These are phyloP conservation scores for Cremastinae sp. DNA, from an alignment of 2,888 invertebrate genomes.

Conservation along the genomic window DNA sequence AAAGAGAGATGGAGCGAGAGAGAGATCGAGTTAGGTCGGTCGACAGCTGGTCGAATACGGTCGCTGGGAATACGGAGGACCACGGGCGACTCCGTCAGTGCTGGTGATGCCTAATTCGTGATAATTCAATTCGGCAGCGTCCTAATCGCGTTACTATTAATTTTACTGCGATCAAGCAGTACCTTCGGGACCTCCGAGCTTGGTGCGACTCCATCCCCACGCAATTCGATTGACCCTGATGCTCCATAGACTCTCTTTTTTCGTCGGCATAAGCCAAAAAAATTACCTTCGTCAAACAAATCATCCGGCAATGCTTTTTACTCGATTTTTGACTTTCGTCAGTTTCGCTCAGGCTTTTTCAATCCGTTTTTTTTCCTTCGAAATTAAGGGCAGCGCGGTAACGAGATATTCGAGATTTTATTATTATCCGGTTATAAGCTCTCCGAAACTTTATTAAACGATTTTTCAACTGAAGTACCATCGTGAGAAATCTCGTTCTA, in stretches of 20 bases:
- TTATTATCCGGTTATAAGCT: too few relatives aligned
- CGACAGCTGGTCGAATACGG: conserved; percentile 28
- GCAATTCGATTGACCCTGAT: conserved; percentile 32
- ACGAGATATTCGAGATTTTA: too few relatives aligned
- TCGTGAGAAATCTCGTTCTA: too few relatives aligned
- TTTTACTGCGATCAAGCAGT: conserved; percentile 56
- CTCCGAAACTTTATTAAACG: too few relatives aligned
- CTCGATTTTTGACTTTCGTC: too few relatives aligned
- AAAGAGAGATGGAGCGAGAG: not conserved
- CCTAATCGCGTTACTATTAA: conserved; percentile 65
- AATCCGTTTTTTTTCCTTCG: too few relatives aligned
- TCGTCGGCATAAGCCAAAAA: too few relatives aligned
- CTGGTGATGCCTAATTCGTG: conserved; percentile 58
- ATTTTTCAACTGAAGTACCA: too few relatives aligned
- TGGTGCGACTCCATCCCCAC: conserved; percentile 45
- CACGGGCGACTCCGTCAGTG: conserved; percentile 35
- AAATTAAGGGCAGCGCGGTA: too few relatives aligned
- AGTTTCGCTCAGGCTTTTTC: too few relatives aligned
- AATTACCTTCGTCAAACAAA: not conserved
- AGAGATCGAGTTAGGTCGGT: conserved; percentile 7
- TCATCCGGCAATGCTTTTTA: too few relatives aligned
- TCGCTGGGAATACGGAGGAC: conserved; percentile 33
- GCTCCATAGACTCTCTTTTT: not conserved
- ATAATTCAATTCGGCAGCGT: conserved; percentile 65
- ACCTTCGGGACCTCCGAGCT: conserved; percentile 32